A percentile compares a stretch with the other conserved stretches of the same genome.
phyloP scores from a whole-genome alignment of 2,888 invertebrate species.

The Podotricha telesiphe region DNA sequence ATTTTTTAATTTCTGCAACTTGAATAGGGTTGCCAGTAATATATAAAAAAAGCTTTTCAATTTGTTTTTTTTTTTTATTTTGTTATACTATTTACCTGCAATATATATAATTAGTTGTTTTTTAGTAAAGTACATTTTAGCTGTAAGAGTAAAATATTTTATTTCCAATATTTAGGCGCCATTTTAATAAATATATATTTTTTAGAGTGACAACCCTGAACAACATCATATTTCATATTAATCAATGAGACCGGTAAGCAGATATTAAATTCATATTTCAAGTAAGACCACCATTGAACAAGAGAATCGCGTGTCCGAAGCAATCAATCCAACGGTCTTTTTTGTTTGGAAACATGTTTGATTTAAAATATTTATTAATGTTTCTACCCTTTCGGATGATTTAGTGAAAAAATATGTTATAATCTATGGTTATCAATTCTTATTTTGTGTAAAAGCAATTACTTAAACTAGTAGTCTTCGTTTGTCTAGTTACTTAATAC shows the following conservation, averaged over 20 bases:
- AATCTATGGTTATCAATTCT: neutral
- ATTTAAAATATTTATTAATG: constrained; percentile 7
- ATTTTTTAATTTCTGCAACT: constrained; percentile 32
- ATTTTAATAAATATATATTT: neutral
- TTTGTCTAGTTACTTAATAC: no score
- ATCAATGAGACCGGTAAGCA: constrained; percentile 30
- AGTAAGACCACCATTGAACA: constrained; percentile 33
- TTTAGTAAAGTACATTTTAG: neutral
- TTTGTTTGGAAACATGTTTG: constrained; percentile 19
- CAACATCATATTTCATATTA: constrained; percentile 23
- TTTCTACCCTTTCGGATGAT: neutral
- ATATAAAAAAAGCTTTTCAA: neutral
- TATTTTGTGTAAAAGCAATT: neutral
- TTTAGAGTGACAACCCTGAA: constrained; percentile 23
- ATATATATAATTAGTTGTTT: no score
- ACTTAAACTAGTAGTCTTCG: neutral
- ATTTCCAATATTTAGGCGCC: neutral
- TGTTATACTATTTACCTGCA: no score
- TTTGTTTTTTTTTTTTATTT: neutral
- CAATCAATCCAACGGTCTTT: constrained; percentile 33
- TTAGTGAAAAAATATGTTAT: neutral
- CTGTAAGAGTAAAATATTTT: neutral
- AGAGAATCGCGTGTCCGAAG: constrained; percentile 40
- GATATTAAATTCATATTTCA: constrained; percentile 37
- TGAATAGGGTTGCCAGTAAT: constrained; percentile 32